These are phyloP conservation scores for Rhagologus leucostigma DNA, from an alignment of 2,113 vertebrate genomes.

Conservation along the genomic window DNA sequence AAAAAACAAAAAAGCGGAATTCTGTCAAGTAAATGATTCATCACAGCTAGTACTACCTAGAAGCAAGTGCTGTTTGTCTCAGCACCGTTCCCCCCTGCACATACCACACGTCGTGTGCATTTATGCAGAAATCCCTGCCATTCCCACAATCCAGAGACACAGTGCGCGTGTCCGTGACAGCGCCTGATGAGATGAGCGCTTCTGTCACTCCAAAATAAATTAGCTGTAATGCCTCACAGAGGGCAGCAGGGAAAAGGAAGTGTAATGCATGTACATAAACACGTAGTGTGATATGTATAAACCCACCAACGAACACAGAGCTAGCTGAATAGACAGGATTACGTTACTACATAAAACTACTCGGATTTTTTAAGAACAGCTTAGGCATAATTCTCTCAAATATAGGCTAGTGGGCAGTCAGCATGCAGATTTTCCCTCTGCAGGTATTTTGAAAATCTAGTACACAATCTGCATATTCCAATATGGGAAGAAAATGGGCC, in stretches of 20 bases:
- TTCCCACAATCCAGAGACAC: not conserved
- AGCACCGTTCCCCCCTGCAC: not conserved
- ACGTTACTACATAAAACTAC: not conserved
- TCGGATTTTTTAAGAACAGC: not conserved
- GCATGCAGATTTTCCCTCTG: not conserved
- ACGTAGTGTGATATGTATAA: not conserved
- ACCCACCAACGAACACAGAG: not conserved
- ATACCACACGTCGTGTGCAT: not conserved
- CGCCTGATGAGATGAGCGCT: not conserved
- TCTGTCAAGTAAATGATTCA: conserved; percentile 46
- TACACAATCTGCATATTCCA: not conserved
- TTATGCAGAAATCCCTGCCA: not conserved
- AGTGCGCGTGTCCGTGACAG: not conserved
- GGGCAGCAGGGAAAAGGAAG: not conserved
- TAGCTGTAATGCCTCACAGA: not conserved
- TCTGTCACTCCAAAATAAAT: not conserved
- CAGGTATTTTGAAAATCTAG: not conserved
- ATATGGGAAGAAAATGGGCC: not conserved
- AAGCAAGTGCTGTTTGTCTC: conserved; percentile 19
- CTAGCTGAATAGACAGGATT: not conserved
- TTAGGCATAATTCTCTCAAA: not conserved
- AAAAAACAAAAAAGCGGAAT: not conserved
- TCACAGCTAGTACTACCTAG: conserved; percentile 35
- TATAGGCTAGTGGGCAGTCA: not conserved
- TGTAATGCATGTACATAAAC: not conserved